These are phyloP conservation scores for Mimachlamys varia DNA, from an alignment of 2,888 invertebrate species.

Conservation along the genomic window DNA sequence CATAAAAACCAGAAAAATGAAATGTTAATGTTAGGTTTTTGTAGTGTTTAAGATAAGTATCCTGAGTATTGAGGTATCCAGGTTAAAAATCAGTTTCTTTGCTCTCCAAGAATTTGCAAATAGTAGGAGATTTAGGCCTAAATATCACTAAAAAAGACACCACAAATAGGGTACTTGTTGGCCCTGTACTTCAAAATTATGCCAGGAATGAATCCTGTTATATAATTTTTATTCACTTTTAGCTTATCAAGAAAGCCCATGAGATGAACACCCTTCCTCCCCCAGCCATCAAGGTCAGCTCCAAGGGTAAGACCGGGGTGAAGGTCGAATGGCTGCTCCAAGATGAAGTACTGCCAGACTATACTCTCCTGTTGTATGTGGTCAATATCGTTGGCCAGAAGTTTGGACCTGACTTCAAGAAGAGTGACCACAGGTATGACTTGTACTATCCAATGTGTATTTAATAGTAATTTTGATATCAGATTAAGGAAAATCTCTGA, in stretches of 20 bases:
- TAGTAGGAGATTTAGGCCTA: too few relatives aligned
- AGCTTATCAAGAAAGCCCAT: slow-evolving; percentile 25
- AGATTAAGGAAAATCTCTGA: too few relatives aligned
- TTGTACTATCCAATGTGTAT: neutral
- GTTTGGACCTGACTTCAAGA: slow-evolving; percentile 71
- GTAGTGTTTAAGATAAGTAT: too few relatives aligned
- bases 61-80: too few relatives aligned
- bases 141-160: too few relatives aligned
- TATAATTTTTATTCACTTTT: neutral
- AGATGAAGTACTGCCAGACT: slow-evolving; percentile 68
- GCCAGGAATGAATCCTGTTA: neutral
- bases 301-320: slow-evolving; percentile 70
- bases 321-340: slow-evolving; percentile 75
- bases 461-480: too few relatives aligned
- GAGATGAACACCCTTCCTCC: slow-evolving; percentile 69
- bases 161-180: too few relatives aligned
- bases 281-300: slow-evolving; percentile 75
- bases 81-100: too few relatives aligned
- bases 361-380: slow-evolving; percentile 73
- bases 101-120: too few relatives aligned
- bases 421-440: slow-evolving; percentile 79
- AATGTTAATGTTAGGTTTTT: too few relatives aligned
- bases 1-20: too few relatives aligned
- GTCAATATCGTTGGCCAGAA: slow-evolving; percentile 78
- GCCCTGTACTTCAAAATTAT: too few relatives aligned